These are phyloP conservation scores for Macrosoma leucophasiata DNA, from an alignment of 2,888 invertebrate genomes.

Conservation along the genomic window DNA sequence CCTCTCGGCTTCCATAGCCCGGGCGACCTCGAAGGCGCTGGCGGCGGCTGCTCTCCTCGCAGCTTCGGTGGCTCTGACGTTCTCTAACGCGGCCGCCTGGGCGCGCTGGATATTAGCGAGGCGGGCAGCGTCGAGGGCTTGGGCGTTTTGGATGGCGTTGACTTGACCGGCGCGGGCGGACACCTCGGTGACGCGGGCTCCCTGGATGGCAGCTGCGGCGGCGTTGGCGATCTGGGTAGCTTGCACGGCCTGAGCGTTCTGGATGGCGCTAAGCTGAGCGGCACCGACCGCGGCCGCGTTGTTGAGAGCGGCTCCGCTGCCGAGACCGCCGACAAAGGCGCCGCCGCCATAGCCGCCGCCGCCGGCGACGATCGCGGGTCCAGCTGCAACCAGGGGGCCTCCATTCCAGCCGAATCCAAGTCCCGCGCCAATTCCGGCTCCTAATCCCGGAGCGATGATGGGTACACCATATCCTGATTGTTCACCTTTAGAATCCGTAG, in stretches of 20 bases:
- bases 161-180: constrained; percentile 59
- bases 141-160: constrained; percentile 62
- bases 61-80: constrained; percentile 59
- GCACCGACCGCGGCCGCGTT: constrained; percentile 60
- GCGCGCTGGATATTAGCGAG: constrained; percentile 61
- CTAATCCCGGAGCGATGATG: constrained; percentile 29
- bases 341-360: constrained; percentile 24
- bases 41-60: constrained; percentile 55
- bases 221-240: constrained; percentile 61
- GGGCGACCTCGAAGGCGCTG: constrained; percentile 44
- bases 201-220: constrained; percentile 63
- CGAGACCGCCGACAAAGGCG: constrained; percentile 28
- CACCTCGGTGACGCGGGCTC: constrained; percentile 58
- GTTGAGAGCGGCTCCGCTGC: constrained; percentile 51
- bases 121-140: constrained; percentile 60
- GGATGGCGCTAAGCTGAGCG: constrained; percentile 63
- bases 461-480: constrained; percentile 36
- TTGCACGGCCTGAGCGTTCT: constrained; percentile 64
- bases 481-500: constrained; percentile 43
- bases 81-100: constrained; percentile 64
- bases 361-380: constrained; percentile 18
- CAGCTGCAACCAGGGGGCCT: constrained; percentile 12
- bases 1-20: constrained; percentile 52
- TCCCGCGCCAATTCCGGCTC: too few relatives aligned
- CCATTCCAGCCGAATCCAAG: constrained; percentile 18